Percentiles rank a stretch among this genome's conserved stretches.
Conservation (phyloP, 2,888 invertebrate genomes). For the Hyppa rectilinea region DNA sequence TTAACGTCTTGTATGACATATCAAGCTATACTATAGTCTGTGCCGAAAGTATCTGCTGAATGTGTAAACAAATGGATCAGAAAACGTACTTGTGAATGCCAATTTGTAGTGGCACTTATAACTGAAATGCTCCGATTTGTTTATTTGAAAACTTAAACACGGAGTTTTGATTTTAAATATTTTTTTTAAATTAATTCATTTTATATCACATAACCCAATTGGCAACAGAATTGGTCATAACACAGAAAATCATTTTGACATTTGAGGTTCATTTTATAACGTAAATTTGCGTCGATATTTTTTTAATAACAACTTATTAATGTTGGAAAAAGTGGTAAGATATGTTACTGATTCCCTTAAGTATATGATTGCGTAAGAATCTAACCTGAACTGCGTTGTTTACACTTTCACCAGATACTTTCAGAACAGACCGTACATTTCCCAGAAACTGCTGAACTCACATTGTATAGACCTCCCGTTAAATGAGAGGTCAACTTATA, state of each 20-base stretch:
- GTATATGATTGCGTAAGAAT: not conserved
- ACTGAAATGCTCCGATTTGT: not conserved
- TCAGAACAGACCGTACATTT: not conserved
- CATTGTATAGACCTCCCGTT: not conserved
- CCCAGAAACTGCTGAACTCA: not conserved
- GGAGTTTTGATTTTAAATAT: not conserved
- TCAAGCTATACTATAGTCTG: not conserved
- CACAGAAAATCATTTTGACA: not conserved
- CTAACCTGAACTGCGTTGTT: not conserved
- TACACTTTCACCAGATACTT: not conserved
- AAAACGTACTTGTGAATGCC: not conserved
- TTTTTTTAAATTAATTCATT: too few species aligned
- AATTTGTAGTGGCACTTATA: not conserved
- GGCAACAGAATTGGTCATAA: too few species aligned
- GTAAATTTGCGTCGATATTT: not conserved
- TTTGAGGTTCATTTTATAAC: not conserved
- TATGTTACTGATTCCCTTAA: not conserved
- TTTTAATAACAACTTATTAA: not conserved
- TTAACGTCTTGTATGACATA: conserved; percentile 10
- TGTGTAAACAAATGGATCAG: not conserved
- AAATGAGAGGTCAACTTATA: not conserved
- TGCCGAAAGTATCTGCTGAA: not conserved
- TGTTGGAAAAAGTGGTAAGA: not conserved
- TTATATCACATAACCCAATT: too few species aligned
- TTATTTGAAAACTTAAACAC: not conserved